Conservation (phyloP, 2,113 vertebrate genomes). For the Paradoxurus hermaphroditus region DNA sequence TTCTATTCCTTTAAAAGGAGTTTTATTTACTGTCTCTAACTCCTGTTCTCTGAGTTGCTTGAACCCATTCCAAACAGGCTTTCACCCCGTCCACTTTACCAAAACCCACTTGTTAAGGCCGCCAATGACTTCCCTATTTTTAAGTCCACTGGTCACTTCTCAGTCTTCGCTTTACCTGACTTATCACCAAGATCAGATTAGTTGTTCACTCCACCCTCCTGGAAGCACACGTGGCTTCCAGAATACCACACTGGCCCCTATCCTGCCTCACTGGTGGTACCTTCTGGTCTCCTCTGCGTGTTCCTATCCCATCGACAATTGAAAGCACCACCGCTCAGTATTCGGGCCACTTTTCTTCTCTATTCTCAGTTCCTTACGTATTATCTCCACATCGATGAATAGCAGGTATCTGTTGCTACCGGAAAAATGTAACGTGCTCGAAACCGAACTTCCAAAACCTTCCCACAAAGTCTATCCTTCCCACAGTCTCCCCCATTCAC, state of each 20-base stretch:
- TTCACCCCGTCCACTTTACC: not conserved
- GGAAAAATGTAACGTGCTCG: not conserved
- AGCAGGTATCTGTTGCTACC: not conserved
- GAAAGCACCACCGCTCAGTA: not conserved
- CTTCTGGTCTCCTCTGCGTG: not conserved
- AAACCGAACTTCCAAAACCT: not conserved
- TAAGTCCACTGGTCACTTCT: not conserved
- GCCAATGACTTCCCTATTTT: not conserved
- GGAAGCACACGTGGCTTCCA: not conserved
- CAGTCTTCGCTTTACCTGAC: not conserved
- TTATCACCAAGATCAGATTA: not conserved
- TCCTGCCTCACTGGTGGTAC: not conserved
- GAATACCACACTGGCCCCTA: not conserved
- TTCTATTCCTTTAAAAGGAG: not conserved
- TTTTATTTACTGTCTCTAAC: not conserved
- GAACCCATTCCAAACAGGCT: not conserved
- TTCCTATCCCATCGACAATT: not conserved
- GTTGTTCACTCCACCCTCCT: not conserved
- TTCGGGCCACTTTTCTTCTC: not conserved
- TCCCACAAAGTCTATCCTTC: not conserved
- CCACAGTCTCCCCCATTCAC: not conserved
- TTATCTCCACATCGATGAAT: not conserved
- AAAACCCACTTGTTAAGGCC: not conserved
- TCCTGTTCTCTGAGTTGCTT: not conserved
- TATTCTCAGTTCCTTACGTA: not conserved